Conservation (phyloP, 2,888 invertebrate genomes). For the Coenonympha glycerion region DNA sequence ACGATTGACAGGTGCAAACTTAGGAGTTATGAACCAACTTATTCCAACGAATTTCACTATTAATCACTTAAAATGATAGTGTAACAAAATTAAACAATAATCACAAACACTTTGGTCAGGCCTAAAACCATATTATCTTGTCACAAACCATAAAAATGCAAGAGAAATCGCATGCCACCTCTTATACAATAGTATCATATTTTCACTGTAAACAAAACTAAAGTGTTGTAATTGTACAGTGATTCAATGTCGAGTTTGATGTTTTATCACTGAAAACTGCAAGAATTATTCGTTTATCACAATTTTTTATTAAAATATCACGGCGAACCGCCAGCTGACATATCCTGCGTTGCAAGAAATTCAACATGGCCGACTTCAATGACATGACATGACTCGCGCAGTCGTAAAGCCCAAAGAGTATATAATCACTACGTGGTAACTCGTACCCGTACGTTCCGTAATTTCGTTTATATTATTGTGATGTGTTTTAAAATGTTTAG, state of each 20-base stretch:
- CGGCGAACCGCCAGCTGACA: constrained; percentile 72
- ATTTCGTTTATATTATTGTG: no score
- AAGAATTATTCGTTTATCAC: constrained; percentile 49
- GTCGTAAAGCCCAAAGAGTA: no score
- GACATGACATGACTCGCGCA: constrained; percentile 34
- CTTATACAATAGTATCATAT: constrained; percentile 64
- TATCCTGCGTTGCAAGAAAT: constrained; percentile 75
- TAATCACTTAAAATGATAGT: constrained; percentile 56
- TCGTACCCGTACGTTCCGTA: no score
- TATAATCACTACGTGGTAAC: no score
- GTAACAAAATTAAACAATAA: constrained; percentile 51
- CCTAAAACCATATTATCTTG: constrained; percentile 63
- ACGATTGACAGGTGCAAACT: constrained; percentile 48
- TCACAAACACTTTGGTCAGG: constrained; percentile 47
- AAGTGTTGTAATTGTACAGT: constrained; percentile 38
- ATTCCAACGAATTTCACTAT: constrained; percentile 47
- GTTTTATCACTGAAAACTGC: constrained; percentile 44
- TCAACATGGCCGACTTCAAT: constrained; percentile 72
- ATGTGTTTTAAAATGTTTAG: no score
- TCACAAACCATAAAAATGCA: constrained; percentile 72
- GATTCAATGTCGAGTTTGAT: constrained; percentile 34
- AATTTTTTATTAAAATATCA: constrained; percentile 58
- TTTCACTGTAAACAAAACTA: constrained; percentile 50
- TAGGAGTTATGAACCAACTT: constrained; percentile 42
- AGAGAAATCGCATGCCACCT: constrained; percentile 72